Evolutionary conservation across 2,113 vertebrate genomes (phyloP), one percentile per base, ranked within the genome.

Genomic region (Maccullochella peelii): DNA sequence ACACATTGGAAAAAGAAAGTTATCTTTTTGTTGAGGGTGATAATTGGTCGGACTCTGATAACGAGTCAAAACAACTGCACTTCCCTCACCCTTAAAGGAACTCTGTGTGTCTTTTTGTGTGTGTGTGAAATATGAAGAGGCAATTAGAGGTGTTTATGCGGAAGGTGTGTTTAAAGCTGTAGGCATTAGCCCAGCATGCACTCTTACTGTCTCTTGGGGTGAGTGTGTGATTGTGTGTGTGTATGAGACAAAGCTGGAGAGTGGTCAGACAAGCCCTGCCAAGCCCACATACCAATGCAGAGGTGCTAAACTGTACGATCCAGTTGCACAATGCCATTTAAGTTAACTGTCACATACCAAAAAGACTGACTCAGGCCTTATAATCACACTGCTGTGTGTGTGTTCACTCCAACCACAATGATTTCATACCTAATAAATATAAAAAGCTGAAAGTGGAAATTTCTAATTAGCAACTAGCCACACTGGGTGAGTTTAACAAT

Each of bases 201-300:
- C 30, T 40, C 44, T 62, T 36, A 30, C 40, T 61, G 42, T 77
- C 58, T 77, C 33, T 80, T 30, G 54, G 16, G 27, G 25, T 27
- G 10, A 1, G 52, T 72, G 61, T 55, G 20, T 50, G 33, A 33
- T 8, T 62, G 10, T 59, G n/a, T 42, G 16, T 55, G 75, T 30
- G 10, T 27, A 50, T 1, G 23, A 21, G 40, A 14, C 0, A 30
- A 20, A 78, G 77, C 3, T 71, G 70, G 38, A 88, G 58, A 83
- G 75, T 47, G 65, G 78, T 84, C 84, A 86, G 71, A 1, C 90
- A 86, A 87, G 93, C 54, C 86, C 79, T 77, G 76, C 92, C 92
- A 91, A 89, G 91, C 92, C 88, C 83, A 86, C 89, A 92, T 92
- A 94, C 91, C 89, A 86, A 77, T 81, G 73, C 72, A 79, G 82